Evolutionary conservation across 2,888 invertebrate genomes (phyloP), one percentile per base, ranked within the genome.

Genomic region (Pseudolycoriella hygida): DNA sequence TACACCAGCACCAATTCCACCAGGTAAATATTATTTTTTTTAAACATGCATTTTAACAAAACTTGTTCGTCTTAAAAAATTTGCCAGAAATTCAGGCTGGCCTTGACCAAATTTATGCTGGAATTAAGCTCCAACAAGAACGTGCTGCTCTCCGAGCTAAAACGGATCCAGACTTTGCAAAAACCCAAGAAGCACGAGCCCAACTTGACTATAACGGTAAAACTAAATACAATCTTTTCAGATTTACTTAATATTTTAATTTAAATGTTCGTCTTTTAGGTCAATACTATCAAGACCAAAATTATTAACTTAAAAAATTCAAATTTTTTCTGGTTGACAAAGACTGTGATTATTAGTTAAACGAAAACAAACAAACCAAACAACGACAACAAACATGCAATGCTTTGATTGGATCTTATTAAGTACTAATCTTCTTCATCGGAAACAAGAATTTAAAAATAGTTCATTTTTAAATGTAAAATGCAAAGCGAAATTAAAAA

Each of bases 1-100:
- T 50, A 86, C 86, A 43, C 80, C 85, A 49, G 85, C 86, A 12
- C 84, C 86, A 40, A 45, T 45, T 11, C 45, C 45, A 40, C 4
- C 15, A 15, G n/a, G 37, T n/a, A 14, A 15, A 3, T 8, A 14
- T 37, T 37, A 4, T 37, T 12, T 25, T 6, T 4, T 25, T 25
- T 25, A 6, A 4, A 6, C 25, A 8, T 25, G 4, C 25, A 8
- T 8, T 25, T 25, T 4, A 25, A 25, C 12, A 37, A n/a, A 4
- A 8, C 3, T 14, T 37, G 15, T 4, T 15, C n/a, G n/a, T 37
- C 11, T 37, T 4, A 8, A 37, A 6, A 49, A 79, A 84, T 19
- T 83, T 84, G 45, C 73, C 79, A 50, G 86, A 85, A 69, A 85
- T 86, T 56, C 87, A 87, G 65, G 86, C 85, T 61, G 85, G 86